Conservation (phyloP, 1,140 invertebrate species). For the Bombus breviceps region DNA sequence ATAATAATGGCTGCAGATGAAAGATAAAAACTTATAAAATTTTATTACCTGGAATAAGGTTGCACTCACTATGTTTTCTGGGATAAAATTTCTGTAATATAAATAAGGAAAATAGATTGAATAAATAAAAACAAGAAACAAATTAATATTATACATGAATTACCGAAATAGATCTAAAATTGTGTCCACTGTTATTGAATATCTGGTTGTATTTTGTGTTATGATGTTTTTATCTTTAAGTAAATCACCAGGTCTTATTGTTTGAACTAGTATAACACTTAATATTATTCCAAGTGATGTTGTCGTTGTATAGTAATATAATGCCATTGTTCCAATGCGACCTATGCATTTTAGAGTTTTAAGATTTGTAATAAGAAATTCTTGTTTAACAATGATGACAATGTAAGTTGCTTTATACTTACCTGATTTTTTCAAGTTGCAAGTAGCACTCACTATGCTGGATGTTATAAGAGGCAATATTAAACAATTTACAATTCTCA, state of each 20-base stretch:
- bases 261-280: conserved; percentile 85
- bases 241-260: conserved; percentile 85
- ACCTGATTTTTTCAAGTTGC: conserved; percentile 80
- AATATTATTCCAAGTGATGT: conserved; percentile 85
- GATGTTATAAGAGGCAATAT: conserved; percentile 86
- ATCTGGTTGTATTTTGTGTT: conserved; percentile 62
- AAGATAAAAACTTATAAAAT: background rate
- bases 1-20: background rate
- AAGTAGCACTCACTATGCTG: conserved; percentile 85
- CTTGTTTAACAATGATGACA: background rate
- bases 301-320: conserved; percentile 87
- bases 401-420: conserved; percentile 17
- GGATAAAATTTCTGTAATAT: conserved; percentile 86
- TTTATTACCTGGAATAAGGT: conserved; percentile 81
- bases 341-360: conserved; percentile 45
- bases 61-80: conserved; percentile 87
- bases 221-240: conserved; percentile 50
- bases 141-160: conserved; percentile 12
- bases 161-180: conserved; percentile 89
- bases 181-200: conserved; percentile 86
- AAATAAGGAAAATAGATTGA: conserved; percentile 21
- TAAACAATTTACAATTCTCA: conserved; percentile 86
- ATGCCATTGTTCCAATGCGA: conserved; percentile 83
- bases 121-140: background rate
- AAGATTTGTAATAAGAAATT: background rate